Evolutionary conservation across 2,797 vertebrate genomes (phyloP).

Genomic region (Sebastes cheni): DNA sequence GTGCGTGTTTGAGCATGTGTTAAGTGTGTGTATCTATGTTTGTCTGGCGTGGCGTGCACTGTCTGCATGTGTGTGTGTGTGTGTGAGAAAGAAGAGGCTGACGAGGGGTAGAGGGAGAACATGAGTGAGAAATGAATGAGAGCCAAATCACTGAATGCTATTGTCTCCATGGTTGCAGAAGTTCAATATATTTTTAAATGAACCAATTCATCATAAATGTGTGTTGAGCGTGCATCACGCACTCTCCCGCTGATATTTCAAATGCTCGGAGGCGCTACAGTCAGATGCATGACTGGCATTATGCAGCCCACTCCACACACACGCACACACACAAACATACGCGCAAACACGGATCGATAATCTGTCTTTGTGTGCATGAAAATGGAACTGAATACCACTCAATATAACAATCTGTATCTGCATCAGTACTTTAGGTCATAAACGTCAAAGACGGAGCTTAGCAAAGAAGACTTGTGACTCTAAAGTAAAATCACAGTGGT

Average conservation of each 20-base stretch:
- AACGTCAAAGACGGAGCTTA: neutral
- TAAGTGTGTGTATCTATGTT: neutral
- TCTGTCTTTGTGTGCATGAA: constrained; percentile 1
- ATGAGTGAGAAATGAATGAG: constrained; percentile 26
- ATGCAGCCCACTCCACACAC: constrained; percentile 10
- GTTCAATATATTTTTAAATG: constrained; percentile 42
- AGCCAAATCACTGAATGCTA: neutral
- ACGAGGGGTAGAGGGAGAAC: neutral
- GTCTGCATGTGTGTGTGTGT: constrained; percentile 15
- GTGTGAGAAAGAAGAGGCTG: neutral
- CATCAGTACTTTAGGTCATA: neutral
- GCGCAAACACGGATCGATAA: constrained; percentile 18
- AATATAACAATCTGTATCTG: constrained; percentile 3
- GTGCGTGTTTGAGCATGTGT: neutral
- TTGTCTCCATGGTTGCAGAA: constrained; percentile 40
- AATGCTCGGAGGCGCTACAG: constrained; percentile 17
- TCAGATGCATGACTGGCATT: constrained; percentile 41
- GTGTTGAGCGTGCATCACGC: constrained; percentile 26
- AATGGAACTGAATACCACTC: neutral
- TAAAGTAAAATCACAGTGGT: neutral
- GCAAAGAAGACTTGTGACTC: neutral
- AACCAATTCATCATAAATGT: constrained; percentile 45
- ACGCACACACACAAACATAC: neutral
- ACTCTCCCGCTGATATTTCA: constrained; percentile 23
- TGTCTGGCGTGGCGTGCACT: neutral